Evolutionary conservation across 2,113 vertebrate species (phyloP).

Genomic region (Dromas ardeola): DNA sequence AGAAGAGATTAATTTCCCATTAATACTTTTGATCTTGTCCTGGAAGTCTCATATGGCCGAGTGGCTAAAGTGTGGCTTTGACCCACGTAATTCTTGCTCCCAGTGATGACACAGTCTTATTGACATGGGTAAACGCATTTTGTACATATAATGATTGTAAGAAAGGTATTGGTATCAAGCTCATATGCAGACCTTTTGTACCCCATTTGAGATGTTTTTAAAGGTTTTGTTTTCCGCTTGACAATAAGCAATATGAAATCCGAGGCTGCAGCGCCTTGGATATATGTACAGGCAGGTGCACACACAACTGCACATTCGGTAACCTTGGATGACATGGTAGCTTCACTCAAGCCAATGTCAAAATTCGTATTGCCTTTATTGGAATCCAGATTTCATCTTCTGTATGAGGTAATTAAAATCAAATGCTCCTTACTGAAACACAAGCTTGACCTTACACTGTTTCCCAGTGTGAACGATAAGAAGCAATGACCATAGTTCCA

Average conservation of each 20-base stretch:
- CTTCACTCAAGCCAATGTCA: not conserved
- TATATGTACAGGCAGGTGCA: not conserved
- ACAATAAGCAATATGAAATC: not conserved
- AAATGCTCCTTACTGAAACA: not conserved
- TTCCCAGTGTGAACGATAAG: not conserved
- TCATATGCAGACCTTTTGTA: not conserved
- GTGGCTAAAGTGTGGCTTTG: not conserved
- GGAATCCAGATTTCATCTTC: not conserved
- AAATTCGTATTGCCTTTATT: not conserved
- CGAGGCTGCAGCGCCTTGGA: not conserved
- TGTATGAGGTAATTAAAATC: slow-evolving; percentile 1
- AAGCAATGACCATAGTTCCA: not conserved
- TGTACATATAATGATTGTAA: not conserved
- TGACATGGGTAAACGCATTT: not conserved
- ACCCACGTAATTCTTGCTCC: not conserved
- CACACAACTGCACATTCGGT: not conserved
- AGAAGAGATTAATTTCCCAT: not conserved
- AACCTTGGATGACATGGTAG: not conserved
- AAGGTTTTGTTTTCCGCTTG: not conserved
- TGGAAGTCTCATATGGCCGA: not conserved
- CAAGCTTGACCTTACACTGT: not conserved
- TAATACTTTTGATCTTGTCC: not conserved
- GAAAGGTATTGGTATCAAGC: not conserved
- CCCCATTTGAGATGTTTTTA: not conserved
- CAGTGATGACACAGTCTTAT: not conserved